A percentile compares a stretch with the other conserved stretches of the same genome.
Evolutionary conservation across 2,888 invertebrate genomes (phyloP).

Genomic region (Sminthurides aquaticus): DNA sequence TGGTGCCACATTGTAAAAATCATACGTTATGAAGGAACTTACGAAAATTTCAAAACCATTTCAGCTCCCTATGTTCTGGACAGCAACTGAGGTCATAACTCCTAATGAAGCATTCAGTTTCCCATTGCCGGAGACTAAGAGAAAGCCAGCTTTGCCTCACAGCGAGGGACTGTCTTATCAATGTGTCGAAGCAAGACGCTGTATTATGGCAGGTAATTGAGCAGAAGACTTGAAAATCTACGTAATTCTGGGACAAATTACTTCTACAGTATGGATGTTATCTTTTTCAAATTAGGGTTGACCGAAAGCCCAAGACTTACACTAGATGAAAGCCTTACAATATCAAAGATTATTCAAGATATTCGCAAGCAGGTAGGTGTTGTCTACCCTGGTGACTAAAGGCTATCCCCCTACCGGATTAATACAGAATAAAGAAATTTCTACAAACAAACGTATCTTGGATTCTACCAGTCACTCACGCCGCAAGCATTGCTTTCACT

Average conservation of each 20-base stretch:
- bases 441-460: too few relatives aligned
- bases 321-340: slow-evolving; percentile 60
- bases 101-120: slow-evolving; percentile 59
- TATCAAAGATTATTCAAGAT: slow-evolving; percentile 65
- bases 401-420: too few relatives aligned
- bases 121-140: slow-evolving; percentile 56
- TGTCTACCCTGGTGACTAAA: slow-evolving; percentile 51
- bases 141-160: slow-evolving; percentile 59
- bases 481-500: too few relatives aligned
- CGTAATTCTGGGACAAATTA: background rate
- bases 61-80: slow-evolving; percentile 59
- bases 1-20: background rate
- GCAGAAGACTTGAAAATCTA: background rate
- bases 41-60: slow-evolving; percentile 28
- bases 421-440: too few relatives aligned
- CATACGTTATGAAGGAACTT: background rate
- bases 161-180: slow-evolving; percentile 69
- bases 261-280: too few relatives aligned
- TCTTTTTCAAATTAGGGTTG: slow-evolving; percentile 52
- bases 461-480: too few relatives aligned
- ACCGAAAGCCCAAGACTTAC: slow-evolving; percentile 62
- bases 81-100: slow-evolving; percentile 59
- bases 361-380: slow-evolving; percentile 63
- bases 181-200: slow-evolving; percentile 66
- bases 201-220: slow-evolving; percentile 57